A percentile compares a stretch with the other conserved stretches of the same genome.
phyloP scores from a whole-genome alignment of 2,113 vertebrate genomes.

The Chionomys nivalis region DNA sequence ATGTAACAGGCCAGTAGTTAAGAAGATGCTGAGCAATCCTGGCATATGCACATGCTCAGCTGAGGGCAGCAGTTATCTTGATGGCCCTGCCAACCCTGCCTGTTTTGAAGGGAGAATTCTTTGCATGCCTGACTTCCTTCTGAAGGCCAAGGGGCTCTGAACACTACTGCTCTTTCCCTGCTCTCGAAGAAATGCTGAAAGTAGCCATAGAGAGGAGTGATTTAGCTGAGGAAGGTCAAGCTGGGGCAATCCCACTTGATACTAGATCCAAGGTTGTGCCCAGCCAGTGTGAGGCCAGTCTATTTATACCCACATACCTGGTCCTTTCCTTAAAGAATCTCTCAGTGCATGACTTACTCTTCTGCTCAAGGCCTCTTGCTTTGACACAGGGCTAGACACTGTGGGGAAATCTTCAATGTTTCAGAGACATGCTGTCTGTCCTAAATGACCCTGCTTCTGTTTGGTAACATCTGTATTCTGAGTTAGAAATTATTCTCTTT shows the following conservation, averaged over 20 bases:
- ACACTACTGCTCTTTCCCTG: not conserved
- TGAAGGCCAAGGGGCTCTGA: not conserved
- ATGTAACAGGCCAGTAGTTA: not conserved
- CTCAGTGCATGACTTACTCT: not conserved
- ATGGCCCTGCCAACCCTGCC: not conserved
- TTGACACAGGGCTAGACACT: not conserved
- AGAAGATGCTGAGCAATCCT: not conserved
- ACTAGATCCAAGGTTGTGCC: not conserved
- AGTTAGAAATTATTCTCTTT: conserved; percentile 1
- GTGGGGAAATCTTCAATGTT: not conserved
- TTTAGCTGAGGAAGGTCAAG: not conserved
- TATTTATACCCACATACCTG: not conserved
- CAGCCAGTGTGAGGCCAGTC: not conserved
- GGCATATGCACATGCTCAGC: not conserved
- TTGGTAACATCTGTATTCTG: not conserved
- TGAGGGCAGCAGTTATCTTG: not conserved
- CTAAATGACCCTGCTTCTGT: not conserved
- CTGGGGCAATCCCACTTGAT: not conserved
- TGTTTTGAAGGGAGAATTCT: not conserved
- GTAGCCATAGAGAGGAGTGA: not conserved
- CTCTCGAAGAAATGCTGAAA: not conserved
- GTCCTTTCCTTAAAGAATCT: not conserved
- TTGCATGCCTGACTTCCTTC: not conserved
- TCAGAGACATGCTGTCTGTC: not conserved
- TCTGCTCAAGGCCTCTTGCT: not conserved